A percentile compares a stretch with the other conserved stretches of the same genome.
phyloP scores from a whole-genome alignment of 1,140 invertebrate genomes.

The Limonius californicus region DNA sequence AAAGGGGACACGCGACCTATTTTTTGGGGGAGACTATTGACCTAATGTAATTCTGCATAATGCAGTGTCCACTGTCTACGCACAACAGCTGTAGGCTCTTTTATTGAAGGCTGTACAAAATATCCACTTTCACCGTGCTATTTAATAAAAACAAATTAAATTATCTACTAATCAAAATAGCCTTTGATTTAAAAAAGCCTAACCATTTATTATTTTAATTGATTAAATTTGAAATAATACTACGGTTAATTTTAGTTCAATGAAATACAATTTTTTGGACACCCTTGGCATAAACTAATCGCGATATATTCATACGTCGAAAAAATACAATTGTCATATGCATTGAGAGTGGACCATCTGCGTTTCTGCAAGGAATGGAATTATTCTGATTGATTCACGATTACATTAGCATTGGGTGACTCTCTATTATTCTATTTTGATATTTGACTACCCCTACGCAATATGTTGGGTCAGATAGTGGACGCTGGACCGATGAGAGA shows the following conservation, averaged over 20 bases:
- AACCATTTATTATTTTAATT: no score
- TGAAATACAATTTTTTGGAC: neutral
- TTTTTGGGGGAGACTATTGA: conserved; percentile 30
- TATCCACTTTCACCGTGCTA: no score
- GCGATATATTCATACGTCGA: conserved; percentile 21
- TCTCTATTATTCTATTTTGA: conserved; percentile 40
- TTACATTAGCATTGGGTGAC: conserved; percentile 20
- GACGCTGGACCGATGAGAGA: conserved; percentile 7
- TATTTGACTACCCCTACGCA: conserved; percentile 41
- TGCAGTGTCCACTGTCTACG: conserved; percentile 27
- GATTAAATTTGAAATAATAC: no score
- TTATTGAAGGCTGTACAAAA: conserved; percentile 26
- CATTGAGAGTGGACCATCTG: conserved; percentile 25
- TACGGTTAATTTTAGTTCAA: no score
- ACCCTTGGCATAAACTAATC: conserved; percentile 18
- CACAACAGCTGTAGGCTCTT: conserved; percentile 26
- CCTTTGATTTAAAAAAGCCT: no score
- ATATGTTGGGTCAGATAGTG: conserved; percentile 33
- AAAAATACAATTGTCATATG: conserved; percentile 37
- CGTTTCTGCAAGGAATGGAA: conserved; percentile 11
- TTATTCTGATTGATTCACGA: conserved; percentile 17
- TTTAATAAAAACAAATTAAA: no score
- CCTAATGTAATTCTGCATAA: conserved; percentile 29
- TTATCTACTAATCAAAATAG: no score
- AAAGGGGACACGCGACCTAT: conserved; percentile 32